Base-by-base conservation (phyloP, 2,888 invertebrate genomes). In the Coenonympha arcania region DNA sequence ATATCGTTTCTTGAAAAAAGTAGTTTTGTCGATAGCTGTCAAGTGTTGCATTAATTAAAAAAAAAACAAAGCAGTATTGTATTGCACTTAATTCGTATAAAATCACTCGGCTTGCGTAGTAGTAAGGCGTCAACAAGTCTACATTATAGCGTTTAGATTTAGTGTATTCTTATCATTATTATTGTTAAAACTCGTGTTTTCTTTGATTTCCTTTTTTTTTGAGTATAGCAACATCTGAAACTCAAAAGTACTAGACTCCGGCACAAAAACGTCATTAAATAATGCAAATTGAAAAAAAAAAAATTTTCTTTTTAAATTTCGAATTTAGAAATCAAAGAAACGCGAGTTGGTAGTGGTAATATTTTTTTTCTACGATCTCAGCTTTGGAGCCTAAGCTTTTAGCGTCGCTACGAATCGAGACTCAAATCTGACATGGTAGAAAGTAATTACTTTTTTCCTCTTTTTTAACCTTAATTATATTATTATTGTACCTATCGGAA, bases 351-450 rank as follows among this genome's bases (percentile, higher is more conserved):
- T 46, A 61, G 59, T 59, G 61, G 6, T 30, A 13, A 9, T 65
- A 61, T 60, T 72, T 43, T 73, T 24, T 31, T 78, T 78, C 74
- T 78, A 76, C 72, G 45, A 66, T 68, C 68, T 71, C 76, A 76
- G 79, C 67, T 76, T 76, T 75, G 73, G 68, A 56, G 64, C 66
- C 62, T 62, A 50, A 62, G 61, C 60, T 57, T 31, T 48, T 53
- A 20, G 39, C 43, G 22, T 48, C 36, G 16, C 24, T 48, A 60
- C 62, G 56, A 5, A 5, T 59, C 55, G 61, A 52, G 55, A 59
- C 63, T 71, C 69, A 63, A 73, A 76, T 67, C 75, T 79, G 76
- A 66, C 55, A 57, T 66, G 50, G 72, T 78, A 76, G 75, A 58
- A 57, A 65, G 54, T 58, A 62, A 65, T 69, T 66, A 68, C 64